A percentile compares a stretch with the other conserved stretches of the same genome.
Conservation (phyloP, 2,888 invertebrate genomes). For the Sminthurinus aureus region DNA sequence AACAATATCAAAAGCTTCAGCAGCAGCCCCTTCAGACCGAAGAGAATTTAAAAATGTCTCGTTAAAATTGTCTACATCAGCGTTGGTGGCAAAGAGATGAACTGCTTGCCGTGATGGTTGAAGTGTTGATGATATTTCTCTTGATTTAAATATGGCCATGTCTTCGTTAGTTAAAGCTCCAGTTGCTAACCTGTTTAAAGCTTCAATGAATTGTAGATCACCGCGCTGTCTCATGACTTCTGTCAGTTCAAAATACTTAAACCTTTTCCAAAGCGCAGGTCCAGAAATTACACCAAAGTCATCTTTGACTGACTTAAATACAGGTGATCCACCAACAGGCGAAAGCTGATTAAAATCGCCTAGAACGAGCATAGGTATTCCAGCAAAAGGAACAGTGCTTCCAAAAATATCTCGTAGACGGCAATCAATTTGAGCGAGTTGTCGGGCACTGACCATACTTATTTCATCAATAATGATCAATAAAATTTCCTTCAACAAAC, state of each 20-base stretch:
- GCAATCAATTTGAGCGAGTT: constrained; percentile 35
- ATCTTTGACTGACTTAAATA: constrained; percentile 31
- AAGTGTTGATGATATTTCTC: constrained; percentile 11
- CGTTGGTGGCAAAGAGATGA: constrained; percentile 38
- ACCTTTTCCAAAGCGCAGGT: constrained; percentile 37
- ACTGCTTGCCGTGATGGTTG: constrained; percentile 28
- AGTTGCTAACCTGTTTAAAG: constrained; percentile 47
- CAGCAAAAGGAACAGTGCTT: constrained; percentile 17
- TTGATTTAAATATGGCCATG: constrained; percentile 30
- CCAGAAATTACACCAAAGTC: neutral
- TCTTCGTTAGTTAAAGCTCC: constrained; percentile 41
- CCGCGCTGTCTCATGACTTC: constrained; percentile 52
- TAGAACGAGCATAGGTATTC: constrained; percentile 37
- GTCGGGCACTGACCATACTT: constrained; percentile 37
- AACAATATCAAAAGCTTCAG: constrained; percentile 27
- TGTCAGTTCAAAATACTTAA: constrained; percentile 41
- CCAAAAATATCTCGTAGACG: constrained; percentile 43
- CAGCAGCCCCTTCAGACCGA: neutral
- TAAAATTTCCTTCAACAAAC: constrained; percentile 9
- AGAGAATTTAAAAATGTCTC: neutral
- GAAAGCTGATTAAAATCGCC: constrained; percentile 48
- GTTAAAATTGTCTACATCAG: constrained; percentile 35
- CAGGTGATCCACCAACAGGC: constrained; percentile 46
- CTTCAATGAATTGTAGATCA: constrained; percentile 44
- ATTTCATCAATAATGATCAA: constrained; percentile 52